These are phyloP conservation scores for Agapetus fuscipes DNA, from an alignment of 2,888 invertebrate species.

Conservation along the genomic window DNA sequence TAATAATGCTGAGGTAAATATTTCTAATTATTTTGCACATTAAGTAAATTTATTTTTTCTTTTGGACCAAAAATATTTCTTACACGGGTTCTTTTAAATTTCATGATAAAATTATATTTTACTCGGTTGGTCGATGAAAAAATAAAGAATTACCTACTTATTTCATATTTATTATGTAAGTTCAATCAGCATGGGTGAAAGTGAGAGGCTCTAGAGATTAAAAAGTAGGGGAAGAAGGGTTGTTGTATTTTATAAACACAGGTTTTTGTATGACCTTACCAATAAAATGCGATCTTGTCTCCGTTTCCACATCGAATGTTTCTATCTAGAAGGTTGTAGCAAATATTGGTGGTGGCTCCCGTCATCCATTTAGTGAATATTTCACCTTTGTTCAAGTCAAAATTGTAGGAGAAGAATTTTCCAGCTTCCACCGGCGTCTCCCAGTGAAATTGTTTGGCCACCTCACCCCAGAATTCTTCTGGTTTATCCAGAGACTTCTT, in stretches of 20 bases:
- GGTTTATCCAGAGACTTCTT: slow-evolving; percentile 81
- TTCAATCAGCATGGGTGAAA: background rate
- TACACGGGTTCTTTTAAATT: too few relatives aligned
- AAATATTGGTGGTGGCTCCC: slow-evolving; percentile 89
- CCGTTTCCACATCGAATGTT: slow-evolving; percentile 83
- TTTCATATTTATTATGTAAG: background rate
- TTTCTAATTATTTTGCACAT: too few relatives aligned
- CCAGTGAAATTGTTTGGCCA: slow-evolving; percentile 92
- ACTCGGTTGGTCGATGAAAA: too few relatives aligned
- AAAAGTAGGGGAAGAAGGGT: too few relatives aligned
- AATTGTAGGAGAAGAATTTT: slow-evolving; percentile 83
- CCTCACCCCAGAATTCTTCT: slow-evolving; percentile 85
- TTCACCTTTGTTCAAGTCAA: slow-evolving; percentile 79
- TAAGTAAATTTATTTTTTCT: too few relatives aligned
- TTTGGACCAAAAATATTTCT: too few relatives aligned
- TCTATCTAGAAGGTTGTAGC: slow-evolving; percentile 90
- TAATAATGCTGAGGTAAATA: too few relatives aligned
- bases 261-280: too few relatives aligned
- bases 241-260: too few relatives aligned
- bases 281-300: slow-evolving; percentile 87
- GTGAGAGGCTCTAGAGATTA: too few relatives aligned
- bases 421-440: slow-evolving; percentile 64
- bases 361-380: slow-evolving; percentile 93
- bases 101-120: too few relatives aligned
- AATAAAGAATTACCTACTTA: background rate